Evolutionary conservation across 2,888 invertebrate genomes (phyloP).

Genomic region (Torymus tubicola): DNA sequence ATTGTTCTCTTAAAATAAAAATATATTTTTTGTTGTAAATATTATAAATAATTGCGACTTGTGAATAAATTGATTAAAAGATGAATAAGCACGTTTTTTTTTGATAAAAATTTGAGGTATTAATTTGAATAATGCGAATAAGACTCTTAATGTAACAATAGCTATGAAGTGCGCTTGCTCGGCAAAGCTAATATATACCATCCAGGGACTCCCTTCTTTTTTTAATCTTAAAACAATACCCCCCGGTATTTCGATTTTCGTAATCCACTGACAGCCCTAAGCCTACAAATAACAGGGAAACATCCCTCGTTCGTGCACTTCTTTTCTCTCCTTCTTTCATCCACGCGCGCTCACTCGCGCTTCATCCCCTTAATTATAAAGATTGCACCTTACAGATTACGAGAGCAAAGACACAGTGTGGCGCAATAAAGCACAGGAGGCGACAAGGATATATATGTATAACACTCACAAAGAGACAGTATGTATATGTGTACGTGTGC

Average conservation of each 20-base stretch:
- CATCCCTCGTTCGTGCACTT: slow-evolving; percentile 8
- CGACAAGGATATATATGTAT: neutral
- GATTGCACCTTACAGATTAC: slow-evolving; percentile 45
- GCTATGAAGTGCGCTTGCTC: neutral
- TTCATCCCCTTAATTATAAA: slow-evolving; percentile 53
- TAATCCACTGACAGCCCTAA: slow-evolving; percentile 40
- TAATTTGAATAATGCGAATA: neutral
- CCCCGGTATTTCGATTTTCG: slow-evolving; percentile 39
- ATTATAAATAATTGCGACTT: no score
- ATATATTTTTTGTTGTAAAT: no score
- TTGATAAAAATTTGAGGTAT: neutral
- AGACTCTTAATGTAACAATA: neutral
- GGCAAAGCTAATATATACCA: slow-evolving; percentile 13
- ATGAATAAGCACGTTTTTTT: no score
- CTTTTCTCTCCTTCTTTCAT: slow-evolving; percentile 27
- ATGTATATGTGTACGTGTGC: neutral
- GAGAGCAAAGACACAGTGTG: slow-evolving; percentile 12
- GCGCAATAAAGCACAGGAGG: slow-evolving; percentile 10
- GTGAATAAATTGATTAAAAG: no score
- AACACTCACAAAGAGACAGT: no score
- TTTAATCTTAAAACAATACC: slow-evolving; percentile 47
- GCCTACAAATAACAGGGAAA: slow-evolving; percentile 28
- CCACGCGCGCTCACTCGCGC: neutral
- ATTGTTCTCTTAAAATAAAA: no score
- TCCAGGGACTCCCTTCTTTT: slow-evolving; percentile 15